These are phyloP conservation scores for Drosophila sp. DNA, from an alignment of 1,140 invertebrate species.

Conservation along the genomic window DNA sequence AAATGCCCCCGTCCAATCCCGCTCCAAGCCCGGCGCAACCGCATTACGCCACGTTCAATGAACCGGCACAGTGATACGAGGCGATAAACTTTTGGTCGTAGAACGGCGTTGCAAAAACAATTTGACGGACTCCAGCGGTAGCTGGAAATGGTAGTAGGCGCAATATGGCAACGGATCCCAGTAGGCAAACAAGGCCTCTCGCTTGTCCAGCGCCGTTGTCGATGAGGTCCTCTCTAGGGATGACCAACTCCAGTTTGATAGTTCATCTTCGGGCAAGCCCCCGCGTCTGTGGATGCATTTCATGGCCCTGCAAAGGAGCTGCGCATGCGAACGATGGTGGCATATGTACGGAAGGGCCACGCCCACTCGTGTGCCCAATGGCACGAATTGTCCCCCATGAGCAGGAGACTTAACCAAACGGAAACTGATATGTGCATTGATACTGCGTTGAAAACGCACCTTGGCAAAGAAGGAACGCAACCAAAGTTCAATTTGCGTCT, in stretches of 20 bases:
- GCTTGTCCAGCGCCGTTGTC: constrained; percentile 86
- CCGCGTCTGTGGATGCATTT: constrained; percentile 72
- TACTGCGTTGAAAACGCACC: constrained; percentile 85
- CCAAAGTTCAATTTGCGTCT: constrained; percentile 88
- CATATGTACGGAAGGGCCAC: constrained; percentile 91
- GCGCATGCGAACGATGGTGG: constrained; percentile 87
- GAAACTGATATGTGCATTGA: constrained; percentile 91
- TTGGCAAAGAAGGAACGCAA: constrained; percentile 88
- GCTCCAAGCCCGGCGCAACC: neutral
- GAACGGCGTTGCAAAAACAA: constrained; percentile 77
- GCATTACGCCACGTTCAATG: constrained; percentile 62
- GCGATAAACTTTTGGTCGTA: constrained; percentile 77
- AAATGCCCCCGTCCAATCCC: constrained; percentile 28
- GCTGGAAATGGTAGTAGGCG: constrained; percentile 91
- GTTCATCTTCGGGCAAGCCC: constrained; percentile 84
- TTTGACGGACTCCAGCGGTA: constrained; percentile 87
- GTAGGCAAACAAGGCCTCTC: constrained; percentile 90
- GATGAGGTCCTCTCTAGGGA: constrained; percentile 58
- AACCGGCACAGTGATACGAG: constrained; percentile 76
- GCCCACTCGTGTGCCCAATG: constrained; percentile 89
- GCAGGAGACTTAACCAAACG: constrained; percentile 85
- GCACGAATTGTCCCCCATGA: constrained; percentile 84
- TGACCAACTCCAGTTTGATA: constrained; percentile 69
- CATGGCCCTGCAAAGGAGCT: constrained; percentile 85
- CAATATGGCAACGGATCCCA: constrained; percentile 93